phyloP scores from a whole-genome alignment of 2,888 invertebrate species.

The Epinotia bilunana region DNA sequence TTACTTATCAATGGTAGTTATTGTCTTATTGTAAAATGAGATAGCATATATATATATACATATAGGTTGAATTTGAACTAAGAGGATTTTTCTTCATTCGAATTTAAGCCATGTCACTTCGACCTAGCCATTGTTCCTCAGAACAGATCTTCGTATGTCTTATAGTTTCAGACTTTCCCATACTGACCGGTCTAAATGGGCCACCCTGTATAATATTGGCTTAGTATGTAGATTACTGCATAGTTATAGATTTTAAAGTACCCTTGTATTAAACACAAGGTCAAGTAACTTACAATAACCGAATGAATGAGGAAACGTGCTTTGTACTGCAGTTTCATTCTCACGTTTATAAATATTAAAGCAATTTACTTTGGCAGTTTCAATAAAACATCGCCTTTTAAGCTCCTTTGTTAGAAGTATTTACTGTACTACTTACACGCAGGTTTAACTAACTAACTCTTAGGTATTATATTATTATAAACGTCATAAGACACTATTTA shows the following conservation, averaged over 20 bases:
- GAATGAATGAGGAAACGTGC: conserved; percentile 30
- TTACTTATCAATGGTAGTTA: not conserved
- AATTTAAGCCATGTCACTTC: too few species aligned
- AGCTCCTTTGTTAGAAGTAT: conserved; percentile 3
- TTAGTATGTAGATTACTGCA: not conserved
- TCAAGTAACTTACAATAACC: conserved; percentile 35
- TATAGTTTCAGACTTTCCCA: too few species aligned
- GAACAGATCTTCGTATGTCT: too few species aligned
- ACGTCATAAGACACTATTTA: too few species aligned
- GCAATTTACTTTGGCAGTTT: conserved; percentile 33
- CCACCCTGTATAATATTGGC: not conserved
- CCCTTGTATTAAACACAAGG: conserved; percentile 26
- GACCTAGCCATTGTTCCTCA: too few species aligned
- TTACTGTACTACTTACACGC: not conserved
- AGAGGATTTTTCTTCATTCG: too few species aligned
- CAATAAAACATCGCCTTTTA: conserved; percentile 14
- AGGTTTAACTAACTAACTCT: too few species aligned
- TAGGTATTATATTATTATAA: too few species aligned
- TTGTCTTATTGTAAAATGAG: not conserved
- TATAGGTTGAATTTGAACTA: too few species aligned
- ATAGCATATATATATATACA: too few species aligned
- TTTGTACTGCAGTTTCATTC: conserved; percentile 38
- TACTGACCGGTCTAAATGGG: too few species aligned
- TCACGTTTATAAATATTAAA: conserved; percentile 33
- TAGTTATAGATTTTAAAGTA: not conserved